These are phyloP conservation scores for Calycopis cecrops DNA, from an alignment of 1,140 invertebrate genomes.

Conservation along the genomic window DNA sequence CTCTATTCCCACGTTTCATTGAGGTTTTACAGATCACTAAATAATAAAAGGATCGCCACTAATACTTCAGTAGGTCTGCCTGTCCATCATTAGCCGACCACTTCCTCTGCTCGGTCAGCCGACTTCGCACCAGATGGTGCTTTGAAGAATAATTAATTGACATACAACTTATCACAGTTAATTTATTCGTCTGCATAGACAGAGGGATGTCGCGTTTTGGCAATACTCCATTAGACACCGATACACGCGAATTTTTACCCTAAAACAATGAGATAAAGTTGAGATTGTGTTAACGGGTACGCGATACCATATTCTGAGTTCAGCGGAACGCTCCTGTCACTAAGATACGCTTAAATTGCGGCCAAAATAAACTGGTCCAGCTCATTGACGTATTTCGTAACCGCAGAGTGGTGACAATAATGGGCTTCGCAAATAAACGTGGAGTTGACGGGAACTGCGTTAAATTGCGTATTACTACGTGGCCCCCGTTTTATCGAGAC, in stretches of 20 bases:
- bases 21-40: too few relatives aligned
- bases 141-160: constrained; percentile 76
- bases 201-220: constrained; percentile 65
- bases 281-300: constrained; percentile 14
- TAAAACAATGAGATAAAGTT: constrained; percentile 28
- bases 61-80: constrained; percentile 24
- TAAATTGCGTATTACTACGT: not conserved
- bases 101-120: constrained; percentile 50
- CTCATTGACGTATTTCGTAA: constrained; percentile 61
- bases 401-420: constrained; percentile 42
- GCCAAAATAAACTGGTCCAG: constrained; percentile 66
- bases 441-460: constrained; percentile 12
- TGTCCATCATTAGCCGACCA: constrained; percentile 40
- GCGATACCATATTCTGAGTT: constrained; percentile 47
- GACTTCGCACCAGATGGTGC: constrained; percentile 63
- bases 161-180: constrained; percentile 73
- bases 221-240: constrained; percentile 46
- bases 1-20: not conserved
- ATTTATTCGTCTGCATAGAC: constrained; percentile 71
- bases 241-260: constrained; percentile 24
- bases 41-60: too few relatives aligned
- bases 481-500: too few relatives aligned
- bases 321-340: constrained; percentile 47
- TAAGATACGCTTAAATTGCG: constrained; percentile 61
- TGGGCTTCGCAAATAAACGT: constrained; percentile 41